Evolutionary conservation across 2,797 vertebrate species (phyloP), one percentile per base, ranked within the genome.

Genomic region (Sebastes baramenuke): DNA sequence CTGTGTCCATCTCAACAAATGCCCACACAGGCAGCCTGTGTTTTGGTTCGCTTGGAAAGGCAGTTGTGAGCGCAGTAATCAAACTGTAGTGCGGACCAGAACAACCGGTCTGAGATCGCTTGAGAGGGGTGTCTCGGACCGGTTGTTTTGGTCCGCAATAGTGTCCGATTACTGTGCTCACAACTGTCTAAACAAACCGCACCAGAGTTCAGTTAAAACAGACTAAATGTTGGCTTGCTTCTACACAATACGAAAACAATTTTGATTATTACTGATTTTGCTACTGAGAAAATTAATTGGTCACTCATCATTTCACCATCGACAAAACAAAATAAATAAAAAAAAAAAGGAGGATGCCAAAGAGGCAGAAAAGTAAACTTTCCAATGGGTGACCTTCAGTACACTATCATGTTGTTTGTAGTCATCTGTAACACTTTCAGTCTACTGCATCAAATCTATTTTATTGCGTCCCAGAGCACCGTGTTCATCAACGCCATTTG

Each of bases 401-500:
- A 12, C 2, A 22, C 2, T 4, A 14, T 34, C 34, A 12, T 25
- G 32, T 12, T 34, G 24, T 67, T 38, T 27, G 13, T 4, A 22
- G 12, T 71, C 32, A 55, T 70, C 34, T 3, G 3, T n/a, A 36
- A 55, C 64, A 22, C 27, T 38, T 55, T 25, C 8, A 46, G 24
- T 66, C 61, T 6, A 24, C n/a, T 30, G 38, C 7, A 46, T 11
- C n/a, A 80, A 75, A 84, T 83, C 20, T 8, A 27, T 67, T 78
- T 75, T 46, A 81, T 14, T 20, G 27, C 9, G 12, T 66, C 77
- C 75, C 54, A 13, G 5, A 83, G 77, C 66, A 1, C n/a, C 2
- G 6, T 49, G 60, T 18, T 66, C 68, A 77, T 79, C 60, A 74
- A 32, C 68, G 24, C 62, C 55, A 76, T 80, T 70, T 78, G 70